Evolutionary conservation across 2,113 vertebrate genomes (phyloP), one percentile per base, ranked within the genome.

Genomic region (Ibidorhyncha struthersii): DNA sequence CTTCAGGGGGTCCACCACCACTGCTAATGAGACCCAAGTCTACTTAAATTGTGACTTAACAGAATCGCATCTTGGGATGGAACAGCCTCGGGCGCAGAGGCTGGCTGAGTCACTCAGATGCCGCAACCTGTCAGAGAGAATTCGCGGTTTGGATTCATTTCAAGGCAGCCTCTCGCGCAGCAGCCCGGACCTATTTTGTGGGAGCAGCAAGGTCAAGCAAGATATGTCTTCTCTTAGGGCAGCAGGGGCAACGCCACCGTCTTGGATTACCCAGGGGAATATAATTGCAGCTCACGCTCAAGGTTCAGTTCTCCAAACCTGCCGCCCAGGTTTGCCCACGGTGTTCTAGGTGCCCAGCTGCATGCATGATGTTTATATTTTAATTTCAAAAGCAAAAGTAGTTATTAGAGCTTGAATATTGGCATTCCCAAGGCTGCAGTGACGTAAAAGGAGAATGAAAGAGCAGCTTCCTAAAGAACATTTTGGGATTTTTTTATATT

Each of bases 41-140:
- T 61, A 55, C 93, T 96, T 88, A 63, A 90, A 85, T 66, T 56
- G 73, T 96, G 92, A 91, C 15, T 91, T 95, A 95, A 86, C 38
- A 70, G 45, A 96, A 93, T 90, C 59, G 2, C 66, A 88, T 83
- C 55, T 63, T 74, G 70, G 82, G 36, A 47, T 87, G 84, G 47
- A 91, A 81, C 89, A 85, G 90, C 96, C 94, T 88, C 13, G 0
- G 79, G 95, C 69, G 1, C 36, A 76, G 49, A 87, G 83, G 59
- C 86, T 95, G 83, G 30, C 86, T 95, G 96, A 96, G 45, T 96
- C 94, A 95, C 62, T 9, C 67, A 93, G 70, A 91, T 96, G 90
- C 87, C 86, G 89, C 85, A 93, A 82, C 88, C 70, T 91, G 95
- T 95, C 95, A 96, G 84, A 91, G 52, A 85, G 82, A 91, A 94